Base-by-base conservation (phyloP, 2,888 invertebrate species). In the Patella pellucida region DNA sequence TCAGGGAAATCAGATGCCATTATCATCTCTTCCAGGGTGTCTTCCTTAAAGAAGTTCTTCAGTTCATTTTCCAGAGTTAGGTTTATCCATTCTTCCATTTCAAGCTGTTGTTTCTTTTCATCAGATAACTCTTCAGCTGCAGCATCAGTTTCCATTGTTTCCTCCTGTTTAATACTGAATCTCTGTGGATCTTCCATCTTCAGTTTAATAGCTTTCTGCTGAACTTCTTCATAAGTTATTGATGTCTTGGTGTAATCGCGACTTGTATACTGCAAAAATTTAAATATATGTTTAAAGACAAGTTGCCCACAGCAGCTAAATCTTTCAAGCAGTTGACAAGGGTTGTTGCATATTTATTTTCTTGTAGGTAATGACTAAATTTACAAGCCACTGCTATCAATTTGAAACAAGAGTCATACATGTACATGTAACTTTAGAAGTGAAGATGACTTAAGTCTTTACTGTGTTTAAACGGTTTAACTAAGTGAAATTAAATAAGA, bases 41-140 rank as follows among this genome's bases (percentile, higher is more conserved):
- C 62, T 12, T 62, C 19, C 12, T 23, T 23, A 62, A 62, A 62
- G 62, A 23, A 62, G 23, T 62, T 62, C 11, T 62, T 19, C 11
- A 62, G 62, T 23, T 62, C 62, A 11, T 23, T 62, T 11, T 62
- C 62, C 14, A 62, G 23, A 14, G 62, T 23, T 62, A 23, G 11
- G n/a, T 62, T 62, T 19, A 62, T 62, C 62, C 62, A 62, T 62
- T 62, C 62, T 62, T 62, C 62, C 62, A 62, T 62, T 14, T 62
- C 62, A 12, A 23, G 62, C 23, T 62, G 62, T 19, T 62, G 62
- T 62, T 62, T 62, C 12, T 62, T 62, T 23, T 62, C 62, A 12
- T 62, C 62, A 23, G 19, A 23, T 19, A 62, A 11, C 23, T 62
- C 62, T 23, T 62, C 62, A 23, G 62, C 23, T 9, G 19, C 62